Evolutionary conservation across 2,888 invertebrate genomes (phyloP), one percentile per base, ranked within the genome.

Genomic region (Enchytraeus crypticus): DNA sequence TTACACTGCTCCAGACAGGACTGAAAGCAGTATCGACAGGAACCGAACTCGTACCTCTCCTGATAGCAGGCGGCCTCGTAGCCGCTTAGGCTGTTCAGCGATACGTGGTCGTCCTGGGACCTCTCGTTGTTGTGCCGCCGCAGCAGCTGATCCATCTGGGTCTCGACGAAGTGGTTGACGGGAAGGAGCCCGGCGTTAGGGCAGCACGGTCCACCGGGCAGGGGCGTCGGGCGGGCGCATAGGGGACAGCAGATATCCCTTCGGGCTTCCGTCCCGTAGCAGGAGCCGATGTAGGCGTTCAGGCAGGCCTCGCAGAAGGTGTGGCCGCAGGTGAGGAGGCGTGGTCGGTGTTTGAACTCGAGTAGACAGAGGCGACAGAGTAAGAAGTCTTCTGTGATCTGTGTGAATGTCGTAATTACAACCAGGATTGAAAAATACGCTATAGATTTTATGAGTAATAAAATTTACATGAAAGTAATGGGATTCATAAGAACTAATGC

Each of bases 101-200:
- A n/a, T n/a, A n/a, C n/a, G n/a, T n/a, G n/a, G n/a, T n/a, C n/a
- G n/a, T n/a, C n/a, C n/a, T n/a, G n/a, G n/a, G n/a, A n/a, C n/a
- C n/a, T n/a, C n/a, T n/a, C 59, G 23, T 62, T 53, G 49, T 64
- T 64, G 45, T 64, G 62, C 14, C 62, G 29, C 5, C 62, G 47
- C 1, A 64, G 56, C 27, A 64, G 59, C 1, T 56, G 54, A 18
- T 64, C 64, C 21, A 64, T 43, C 57, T 64, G 64, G 30, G 55
- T 62, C 29, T 43, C 29, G 29, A 47, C 59, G 57, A 63, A 64
- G n/a, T 63, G 47, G 53, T 64, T 63, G 51, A 46, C 47, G 21
- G 43, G 55, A 21, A 63, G 53, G n/a, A n/a, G n/a, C n/a, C n/a
- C n/a, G n/a, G n/a, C n/a, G 2, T 33, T 34, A 5, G 23, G 26